Base-by-base conservation (phyloP, 1,140 invertebrate species). In the Leptinotarsa lineolata region DNA sequence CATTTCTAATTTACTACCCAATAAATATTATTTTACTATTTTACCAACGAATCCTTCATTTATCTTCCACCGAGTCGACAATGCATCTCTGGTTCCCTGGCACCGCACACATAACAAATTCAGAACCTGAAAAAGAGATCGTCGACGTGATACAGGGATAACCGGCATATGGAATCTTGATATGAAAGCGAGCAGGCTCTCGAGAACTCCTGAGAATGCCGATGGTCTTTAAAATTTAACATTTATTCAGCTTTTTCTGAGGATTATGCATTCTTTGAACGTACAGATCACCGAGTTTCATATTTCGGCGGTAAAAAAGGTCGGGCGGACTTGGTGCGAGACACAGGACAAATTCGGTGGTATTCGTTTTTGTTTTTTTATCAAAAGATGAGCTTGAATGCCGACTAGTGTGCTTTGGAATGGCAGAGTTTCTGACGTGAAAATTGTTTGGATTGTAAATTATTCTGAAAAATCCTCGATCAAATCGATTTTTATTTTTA, bases 101-200 rank as follows among this genome's bases (percentile, higher is more conserved):
- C 48, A 18, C 48, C 48, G 6, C 16, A 54, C 48, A 54, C n/a
- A 54, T 63, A 63, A 68, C 45, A 68, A 68, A 68, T 68, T 46
- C 66, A 68, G 66, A 45, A 46, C 66, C 66, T 68, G 30, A 68
- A 68, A 68, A 68, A 68, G 66, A 68, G 66, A 68, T 54, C 45
- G 30, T 68, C 30, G 45, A 68, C 45, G 20, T 45, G 66, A 68
- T 68, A 68, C 45, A 68, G 45, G 66, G 66, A 68, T 68, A 68
- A 68, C 66, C 66, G 66, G 66, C 66, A 48, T 68, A 68, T 68
- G 66, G 66, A 68, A 68, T 68, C 66, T 68, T 68, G 66, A 68
- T 68, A 68, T 48, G 39, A 68, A 54, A 54, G 48, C 48, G 48
- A 54, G 16, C 48, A n/a, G 15, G 48, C 15, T 54, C 48, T 54